Conservation (phyloP, 2,888 invertebrate genomes). For the Schizaphis graminum region DNA sequence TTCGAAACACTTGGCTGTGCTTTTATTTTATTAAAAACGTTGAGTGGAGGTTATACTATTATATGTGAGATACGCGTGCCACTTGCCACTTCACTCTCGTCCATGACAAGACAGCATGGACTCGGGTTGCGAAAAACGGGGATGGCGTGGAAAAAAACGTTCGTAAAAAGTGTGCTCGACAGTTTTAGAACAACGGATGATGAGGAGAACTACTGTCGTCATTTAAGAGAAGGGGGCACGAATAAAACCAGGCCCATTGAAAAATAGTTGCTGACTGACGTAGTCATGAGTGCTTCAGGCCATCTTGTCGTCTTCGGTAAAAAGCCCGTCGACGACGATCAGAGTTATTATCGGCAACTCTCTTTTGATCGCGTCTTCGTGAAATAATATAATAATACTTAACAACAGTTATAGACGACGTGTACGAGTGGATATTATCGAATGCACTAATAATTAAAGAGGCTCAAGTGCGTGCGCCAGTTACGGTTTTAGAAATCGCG, state of each 20-base stretch:
- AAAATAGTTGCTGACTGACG: not conserved
- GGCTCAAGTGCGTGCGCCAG: not conserved
- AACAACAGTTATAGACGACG: not conserved
- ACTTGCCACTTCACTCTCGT: not conserved
- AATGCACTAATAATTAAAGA: not conserved
- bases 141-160: not conserved
- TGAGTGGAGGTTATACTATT: not conserved
- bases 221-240: not conserved
- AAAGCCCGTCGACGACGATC: not conserved
- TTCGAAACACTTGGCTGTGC: not conserved
- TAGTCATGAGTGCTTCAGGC: not conserved
- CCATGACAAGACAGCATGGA: not conserved
- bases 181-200: not conserved
- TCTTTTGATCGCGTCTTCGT: not conserved
- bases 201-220: not conserved
- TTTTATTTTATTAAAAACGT: constrained; percentile 9
- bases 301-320: not conserved
- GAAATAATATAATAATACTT: not conserved
- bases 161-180: not conserved
- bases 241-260: not conserved
- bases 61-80: not conserved
- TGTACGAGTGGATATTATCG: not conserved
- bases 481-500: not conserved
- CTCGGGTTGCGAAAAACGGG: not conserved
- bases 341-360: not conserved